Percentiles rank a stretch among this genome's conserved stretches.
These are phyloP conservation scores for Leptoteleia sp. DNA, from an alignment of 1,140 invertebrate genomes.

Conservation along the genomic window DNA sequence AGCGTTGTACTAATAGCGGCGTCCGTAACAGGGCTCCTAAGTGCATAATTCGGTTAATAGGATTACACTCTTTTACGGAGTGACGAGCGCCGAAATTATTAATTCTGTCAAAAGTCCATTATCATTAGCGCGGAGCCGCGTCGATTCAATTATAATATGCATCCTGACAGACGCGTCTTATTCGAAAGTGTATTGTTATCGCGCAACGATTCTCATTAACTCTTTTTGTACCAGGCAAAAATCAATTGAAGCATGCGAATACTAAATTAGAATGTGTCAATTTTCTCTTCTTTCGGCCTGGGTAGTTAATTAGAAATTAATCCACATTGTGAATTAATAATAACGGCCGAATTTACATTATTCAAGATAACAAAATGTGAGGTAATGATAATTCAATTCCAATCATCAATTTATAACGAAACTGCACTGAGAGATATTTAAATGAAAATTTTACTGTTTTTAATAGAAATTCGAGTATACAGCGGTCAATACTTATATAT, in stretches of 20 bases:
- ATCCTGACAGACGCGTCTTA: slow-evolving; percentile 34
- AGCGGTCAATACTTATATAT: too few species aligned
- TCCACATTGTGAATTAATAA: too few species aligned
- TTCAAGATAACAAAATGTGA: too few species aligned
- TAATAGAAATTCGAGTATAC: too few species aligned
- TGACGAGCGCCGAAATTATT: slow-evolving; percentile 51
- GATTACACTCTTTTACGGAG: slow-evolving; percentile 44
- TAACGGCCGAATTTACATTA: too few species aligned
- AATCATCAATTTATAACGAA: too few species aligned
- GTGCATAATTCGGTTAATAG: slow-evolving; percentile 52
- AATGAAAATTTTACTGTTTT: too few species aligned
- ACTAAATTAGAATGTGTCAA: neutral
- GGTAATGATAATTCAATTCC: too few species aligned
- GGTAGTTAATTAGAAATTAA: too few species aligned
- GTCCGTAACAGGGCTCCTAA: slow-evolving; percentile 40
- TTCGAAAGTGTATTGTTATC: slow-evolving; percentile 15
- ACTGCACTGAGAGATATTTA: too few species aligned
- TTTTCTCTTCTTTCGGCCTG: too few species aligned
- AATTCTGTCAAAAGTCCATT: slow-evolving; percentile 60
- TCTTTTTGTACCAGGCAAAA: slow-evolving; percentile 5
- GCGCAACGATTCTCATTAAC: slow-evolving; percentile 1
- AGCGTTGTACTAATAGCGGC: slow-evolving; percentile 34
- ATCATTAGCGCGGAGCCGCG: slow-evolving; percentile 44
- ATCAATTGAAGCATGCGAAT: slow-evolving; percentile 1
- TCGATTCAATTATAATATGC: slow-evolving; percentile 40